Evolutionary conservation across 2,888 invertebrate genomes (phyloP).

Genomic region (Dusona sp.): DNA sequence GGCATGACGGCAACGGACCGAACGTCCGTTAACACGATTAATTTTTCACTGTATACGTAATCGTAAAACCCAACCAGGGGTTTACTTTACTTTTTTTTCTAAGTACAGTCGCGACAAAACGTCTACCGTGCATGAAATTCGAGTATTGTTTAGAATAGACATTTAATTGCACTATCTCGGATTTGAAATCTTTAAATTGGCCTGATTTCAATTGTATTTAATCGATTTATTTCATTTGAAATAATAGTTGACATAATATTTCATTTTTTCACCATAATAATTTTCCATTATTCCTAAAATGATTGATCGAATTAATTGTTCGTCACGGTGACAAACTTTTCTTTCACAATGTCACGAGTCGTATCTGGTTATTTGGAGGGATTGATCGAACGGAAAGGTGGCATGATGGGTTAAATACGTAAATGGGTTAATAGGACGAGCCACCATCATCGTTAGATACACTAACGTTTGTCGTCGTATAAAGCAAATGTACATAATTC

Average conservation of each 20-base stretch:
- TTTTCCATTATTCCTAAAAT: no score
- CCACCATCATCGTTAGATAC: conserved; percentile 20
- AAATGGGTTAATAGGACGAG: conserved; percentile 49
- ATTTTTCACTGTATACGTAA: background rate
- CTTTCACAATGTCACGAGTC: background rate
- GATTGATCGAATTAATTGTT: no score
- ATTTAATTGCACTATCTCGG: no score
- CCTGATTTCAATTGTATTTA: background rate
- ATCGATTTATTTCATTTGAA: background rate
- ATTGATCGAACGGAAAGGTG: conserved; percentile 34
- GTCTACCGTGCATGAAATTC: no score
- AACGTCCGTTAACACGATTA: no score
- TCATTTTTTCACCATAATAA: no score
- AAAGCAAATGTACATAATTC: conserved; percentile 9
- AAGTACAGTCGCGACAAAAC: no score
- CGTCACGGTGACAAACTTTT: background rate
- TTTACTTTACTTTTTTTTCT: background rate
- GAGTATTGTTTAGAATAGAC: no score
- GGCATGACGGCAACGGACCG: background rate
- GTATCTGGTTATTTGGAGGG: background rate
- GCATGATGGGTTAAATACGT: conserved; percentile 31
- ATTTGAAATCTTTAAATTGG: background rate
- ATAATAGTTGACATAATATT: no score
- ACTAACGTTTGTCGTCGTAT: background rate
- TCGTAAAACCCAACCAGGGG: no score